Conservation (phyloP, 2,797 vertebrate genomes). For the Rousettus madagascariensis region DNA sequence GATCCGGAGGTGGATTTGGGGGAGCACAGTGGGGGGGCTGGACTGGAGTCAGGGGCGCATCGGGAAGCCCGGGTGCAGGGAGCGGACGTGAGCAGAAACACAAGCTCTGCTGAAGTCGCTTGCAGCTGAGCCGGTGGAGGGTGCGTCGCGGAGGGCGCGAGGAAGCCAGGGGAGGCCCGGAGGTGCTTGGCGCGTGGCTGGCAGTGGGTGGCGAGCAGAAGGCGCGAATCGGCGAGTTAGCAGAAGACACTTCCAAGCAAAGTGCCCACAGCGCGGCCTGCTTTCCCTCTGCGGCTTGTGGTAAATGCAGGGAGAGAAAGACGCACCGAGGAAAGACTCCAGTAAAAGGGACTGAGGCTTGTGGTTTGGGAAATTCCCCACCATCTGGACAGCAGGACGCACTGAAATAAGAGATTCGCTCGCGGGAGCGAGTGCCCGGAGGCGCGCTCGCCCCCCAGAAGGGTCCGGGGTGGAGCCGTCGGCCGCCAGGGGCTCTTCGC, state of each 20-base stretch:
- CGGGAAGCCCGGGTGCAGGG: fast-evolving
- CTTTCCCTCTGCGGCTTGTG: fast-evolving
- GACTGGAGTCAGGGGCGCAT: no score
- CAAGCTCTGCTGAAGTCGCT: no score
- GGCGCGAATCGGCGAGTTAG: fast-evolving
- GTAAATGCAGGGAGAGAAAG: no score
- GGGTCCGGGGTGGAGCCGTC: fast-evolving
- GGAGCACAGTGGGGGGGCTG: background rate
- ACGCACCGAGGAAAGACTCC: background rate
- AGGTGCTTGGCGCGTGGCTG: no score
- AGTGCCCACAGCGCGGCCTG: no score
- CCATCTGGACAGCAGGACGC: no score
- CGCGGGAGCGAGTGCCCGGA: no score
- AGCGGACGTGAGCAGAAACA: fast-evolving
- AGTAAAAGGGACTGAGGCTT: background rate
- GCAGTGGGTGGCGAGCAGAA: no score
- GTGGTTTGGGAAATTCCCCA: background rate
- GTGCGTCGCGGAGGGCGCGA: fast-evolving
- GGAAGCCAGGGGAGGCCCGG: no score
- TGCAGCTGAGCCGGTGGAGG: no score
- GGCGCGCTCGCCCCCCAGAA: background rate
- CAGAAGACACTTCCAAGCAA: background rate
- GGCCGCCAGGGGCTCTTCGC: background rate
- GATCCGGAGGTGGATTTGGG: background rate
- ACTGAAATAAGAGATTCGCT: background rate